Evolutionary conservation across 2,113 vertebrate genomes (phyloP).

Genomic region (Cyrtonyx montezumae): DNA sequence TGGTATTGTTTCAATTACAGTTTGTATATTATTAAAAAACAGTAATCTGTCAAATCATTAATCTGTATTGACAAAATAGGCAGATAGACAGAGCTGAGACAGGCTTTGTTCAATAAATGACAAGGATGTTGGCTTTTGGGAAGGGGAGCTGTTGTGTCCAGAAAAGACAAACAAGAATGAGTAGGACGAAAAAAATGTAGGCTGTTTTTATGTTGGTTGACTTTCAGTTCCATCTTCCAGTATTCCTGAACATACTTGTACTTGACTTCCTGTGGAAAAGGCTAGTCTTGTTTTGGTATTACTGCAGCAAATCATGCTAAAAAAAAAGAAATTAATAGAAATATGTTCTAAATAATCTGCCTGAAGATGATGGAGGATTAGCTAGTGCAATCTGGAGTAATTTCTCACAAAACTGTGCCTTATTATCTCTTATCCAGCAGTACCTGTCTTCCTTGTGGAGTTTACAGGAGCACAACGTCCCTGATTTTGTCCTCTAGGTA

Average conservation of each 20-base stretch:
- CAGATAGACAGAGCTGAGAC: neutral
- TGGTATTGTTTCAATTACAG: conserved; percentile 6
- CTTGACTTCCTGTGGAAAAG: neutral
- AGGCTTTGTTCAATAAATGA: neutral
- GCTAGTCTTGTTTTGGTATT: neutral
- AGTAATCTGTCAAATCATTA: conserved; percentile 31
- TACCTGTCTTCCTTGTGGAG: neutral
- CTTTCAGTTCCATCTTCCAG: neutral
- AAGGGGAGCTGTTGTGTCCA: neutral
- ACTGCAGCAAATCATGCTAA: neutral
- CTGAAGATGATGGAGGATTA: neutral
- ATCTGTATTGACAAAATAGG: neutral
- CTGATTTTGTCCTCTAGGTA: neutral
- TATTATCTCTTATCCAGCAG: neutral
- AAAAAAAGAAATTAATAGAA: neutral
- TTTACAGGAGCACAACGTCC: neutral
- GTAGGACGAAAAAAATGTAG: neutral
- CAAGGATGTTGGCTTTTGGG: rapidly evolving
- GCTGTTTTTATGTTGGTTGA: neutral
- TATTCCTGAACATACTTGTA: neutral
- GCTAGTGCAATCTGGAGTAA: neutral
- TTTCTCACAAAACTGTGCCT: neutral
- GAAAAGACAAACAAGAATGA: neutral
- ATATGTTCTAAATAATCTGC: neutral
- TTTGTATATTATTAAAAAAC: conserved; percentile 34